Conservation (phyloP, 2,888 invertebrate species). For the Xestobium rufovillosum region DNA sequence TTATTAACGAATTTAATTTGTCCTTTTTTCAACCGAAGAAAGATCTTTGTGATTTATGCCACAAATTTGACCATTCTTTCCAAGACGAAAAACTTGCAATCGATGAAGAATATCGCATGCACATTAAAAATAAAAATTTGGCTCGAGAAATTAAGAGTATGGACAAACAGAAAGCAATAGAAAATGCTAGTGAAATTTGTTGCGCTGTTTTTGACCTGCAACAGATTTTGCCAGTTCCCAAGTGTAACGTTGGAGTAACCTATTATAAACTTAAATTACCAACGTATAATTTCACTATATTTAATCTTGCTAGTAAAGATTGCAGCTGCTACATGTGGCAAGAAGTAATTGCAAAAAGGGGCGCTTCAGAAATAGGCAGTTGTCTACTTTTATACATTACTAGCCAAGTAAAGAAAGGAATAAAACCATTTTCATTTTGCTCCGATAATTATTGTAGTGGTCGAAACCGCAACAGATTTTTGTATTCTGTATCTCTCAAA, state of each 20-base stretch:
- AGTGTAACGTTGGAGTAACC: constrained; percentile 24
- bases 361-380: constrained; percentile 13
- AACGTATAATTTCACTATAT: constrained; percentile 26
- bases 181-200: constrained; percentile 13
- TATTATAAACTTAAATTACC: constrained; percentile 24
- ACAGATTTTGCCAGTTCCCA: constrained; percentile 26
- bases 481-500: constrained; percentile 22
- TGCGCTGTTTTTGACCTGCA: constrained; percentile 26
- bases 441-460: constrained; percentile 28
- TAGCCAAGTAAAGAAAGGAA: background rate
- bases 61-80: constrained; percentile 16
- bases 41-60: constrained; percentile 21
- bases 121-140: constrained; percentile 23
- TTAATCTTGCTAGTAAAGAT: constrained; percentile 16
- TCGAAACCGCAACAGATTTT: constrained; percentile 27
- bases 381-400: constrained; percentile 5
- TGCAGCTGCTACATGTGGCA: constrained; percentile 19
- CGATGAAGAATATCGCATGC: constrained; percentile 18
- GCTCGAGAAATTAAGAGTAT: constrained; percentile 24
- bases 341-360: constrained; percentile 20
- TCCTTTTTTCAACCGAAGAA: constrained; percentile 27
- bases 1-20: constrained; percentile 27
- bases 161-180: constrained; percentile 18
- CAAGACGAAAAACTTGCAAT: constrained; percentile 16
- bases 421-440: constrained; percentile 24